A percentile compares a stretch with the other conserved stretches of the same genome.
Conservation (phyloP, 2,797 vertebrate genomes). For the Smutsia temminckii region DNA sequence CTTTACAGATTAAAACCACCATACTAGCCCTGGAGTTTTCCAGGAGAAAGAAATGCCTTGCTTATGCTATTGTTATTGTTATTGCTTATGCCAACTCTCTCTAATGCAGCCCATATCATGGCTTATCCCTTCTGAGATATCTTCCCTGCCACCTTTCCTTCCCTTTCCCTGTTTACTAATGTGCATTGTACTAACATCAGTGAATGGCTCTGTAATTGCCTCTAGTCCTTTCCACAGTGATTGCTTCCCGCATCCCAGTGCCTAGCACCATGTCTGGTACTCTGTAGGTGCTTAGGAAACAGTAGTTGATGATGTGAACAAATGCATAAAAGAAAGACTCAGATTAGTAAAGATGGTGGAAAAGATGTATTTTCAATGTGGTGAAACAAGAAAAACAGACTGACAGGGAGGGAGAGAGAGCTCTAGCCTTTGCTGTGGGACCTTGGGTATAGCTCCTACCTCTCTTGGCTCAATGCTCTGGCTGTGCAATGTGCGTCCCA, state of each 20-base stretch:
- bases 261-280: background rate
- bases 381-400: background rate
- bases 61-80: background rate
- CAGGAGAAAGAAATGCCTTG: background rate
- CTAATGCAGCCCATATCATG: fast-evolving
- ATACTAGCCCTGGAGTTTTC: background rate
- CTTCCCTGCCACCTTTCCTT: background rate
- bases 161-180: background rate
- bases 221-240: background rate
- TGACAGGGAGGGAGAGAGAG: background rate
- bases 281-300: background rate
- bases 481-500: background rate
- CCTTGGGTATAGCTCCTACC: background rate
- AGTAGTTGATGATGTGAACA: background rate
- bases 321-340: background rate
- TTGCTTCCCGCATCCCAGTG: background rate
- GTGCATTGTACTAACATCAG: background rate
- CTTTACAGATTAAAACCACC: background rate
- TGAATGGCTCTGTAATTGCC: background rate
- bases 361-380: background rate
- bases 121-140: background rate
- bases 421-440: background rate
- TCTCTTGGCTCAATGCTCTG: background rate
- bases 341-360: background rate
- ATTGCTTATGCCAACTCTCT: background rate